phyloP scores from a whole-genome alignment of 2,888 invertebrate species.

The Dolichomitus sp. region DNA sequence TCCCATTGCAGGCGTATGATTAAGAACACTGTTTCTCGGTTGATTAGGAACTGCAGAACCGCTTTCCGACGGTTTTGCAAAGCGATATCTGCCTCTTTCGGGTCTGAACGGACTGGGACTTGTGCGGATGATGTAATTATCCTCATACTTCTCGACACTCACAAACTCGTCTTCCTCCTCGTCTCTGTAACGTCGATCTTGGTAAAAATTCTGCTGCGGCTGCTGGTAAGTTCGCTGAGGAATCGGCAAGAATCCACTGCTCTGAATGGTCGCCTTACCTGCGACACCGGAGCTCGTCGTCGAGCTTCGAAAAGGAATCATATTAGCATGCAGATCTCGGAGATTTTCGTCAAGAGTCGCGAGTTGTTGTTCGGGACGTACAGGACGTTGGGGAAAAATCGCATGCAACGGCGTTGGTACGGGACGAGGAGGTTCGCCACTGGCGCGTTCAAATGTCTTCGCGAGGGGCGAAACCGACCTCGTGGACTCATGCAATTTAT shows the following conservation, averaged over 20 bases:
- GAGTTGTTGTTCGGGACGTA: constrained; percentile 37
- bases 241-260: constrained; percentile 9
- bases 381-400: constrained; percentile 48
- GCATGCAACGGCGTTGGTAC: constrained; percentile 61
- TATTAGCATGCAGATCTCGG: constrained; percentile 6
- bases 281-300: constrained; percentile 13
- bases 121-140: constrained; percentile 79
- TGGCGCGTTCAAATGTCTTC: constrained; percentile 46
- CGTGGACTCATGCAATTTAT: constrained; percentile 69
- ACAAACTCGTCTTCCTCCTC: constrained; percentile 82
- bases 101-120: constrained; percentile 82
- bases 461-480: constrained; percentile 52
- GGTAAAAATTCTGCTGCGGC: constrained; percentile 2
- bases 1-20: neutral
- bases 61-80: neutral
- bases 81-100: constrained; percentile 73
- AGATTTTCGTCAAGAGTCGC: constrained; percentile 23
- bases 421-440: constrained; percentile 39
- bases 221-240: neutral
- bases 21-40: neutral
- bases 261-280: constrained; percentile 30
- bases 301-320: constrained; percentile 5
- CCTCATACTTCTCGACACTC: constrained; percentile 77
- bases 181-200: constrained; percentile 14
- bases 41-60: neutral